A percentile compares a stretch with the other conserved stretches of the same genome.
These are phyloP conservation scores for Callinectes sapidus DNA, from an alignment of 2,888 invertebrate species.

Conservation along the genomic window DNA sequence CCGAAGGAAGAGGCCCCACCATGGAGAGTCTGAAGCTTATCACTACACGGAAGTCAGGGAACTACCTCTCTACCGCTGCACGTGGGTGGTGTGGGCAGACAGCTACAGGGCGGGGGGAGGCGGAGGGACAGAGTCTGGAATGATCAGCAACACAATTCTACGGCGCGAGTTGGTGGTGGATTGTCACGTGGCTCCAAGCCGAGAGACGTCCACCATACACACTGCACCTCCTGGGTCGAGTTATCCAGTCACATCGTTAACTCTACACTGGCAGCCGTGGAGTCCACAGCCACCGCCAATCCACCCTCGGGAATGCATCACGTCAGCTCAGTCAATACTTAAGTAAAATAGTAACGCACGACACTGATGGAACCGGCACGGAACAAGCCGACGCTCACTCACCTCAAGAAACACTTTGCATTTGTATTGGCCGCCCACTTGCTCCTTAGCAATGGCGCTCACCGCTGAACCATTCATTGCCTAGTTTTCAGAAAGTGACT, in stretches of 20 bases:
- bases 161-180: neutral
- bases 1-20: slow-evolving; percentile 35
- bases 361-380: neutral
- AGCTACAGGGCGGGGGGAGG: slow-evolving; percentile 41
- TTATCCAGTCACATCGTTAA: neutral
- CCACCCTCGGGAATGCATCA: neutral
- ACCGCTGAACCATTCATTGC: slow-evolving; percentile 1
- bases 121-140: slow-evolving; percentile 57
- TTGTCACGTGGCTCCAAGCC: slow-evolving; percentile 31
- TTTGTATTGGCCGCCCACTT: neutral
- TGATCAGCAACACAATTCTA: slow-evolving; percentile 60
- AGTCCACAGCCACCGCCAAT: neutral
- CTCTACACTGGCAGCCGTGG: slow-evolving; percentile 3
- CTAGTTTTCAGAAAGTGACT: neutral
- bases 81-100: slow-evolving; percentile 26
- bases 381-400: neutral
- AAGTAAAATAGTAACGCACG: neutral
- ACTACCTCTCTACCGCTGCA: slow-evolving; percentile 47
- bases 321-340: neutral
- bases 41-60: slow-evolving; percentile 51
- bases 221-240: neutral
- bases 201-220: neutral
- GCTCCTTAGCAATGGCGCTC: neutral
- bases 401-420: neutral
- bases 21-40: slow-evolving; percentile 58